Evolutionary conservation across 2,113 vertebrate genomes (phyloP), one percentile per base, ranked within the genome.

Genomic region (Ivindomyrus marchei): DNA sequence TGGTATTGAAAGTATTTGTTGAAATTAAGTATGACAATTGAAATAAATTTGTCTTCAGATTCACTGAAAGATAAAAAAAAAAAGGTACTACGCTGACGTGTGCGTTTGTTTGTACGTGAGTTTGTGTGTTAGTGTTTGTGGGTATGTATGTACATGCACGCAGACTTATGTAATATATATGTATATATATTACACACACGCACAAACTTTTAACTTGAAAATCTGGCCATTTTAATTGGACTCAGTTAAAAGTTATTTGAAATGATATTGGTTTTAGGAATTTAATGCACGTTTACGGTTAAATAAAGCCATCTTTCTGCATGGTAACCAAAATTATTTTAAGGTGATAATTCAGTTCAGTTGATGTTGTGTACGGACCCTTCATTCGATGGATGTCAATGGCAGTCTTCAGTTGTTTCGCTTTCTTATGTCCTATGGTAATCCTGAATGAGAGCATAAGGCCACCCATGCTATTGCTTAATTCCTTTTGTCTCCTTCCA

Each of bases 251-350:
- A 42, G 31, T 88, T 85, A 85, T 45, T 89, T 89, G 31, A 56
- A 62, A 36, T 85, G 53, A 9, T 42, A 17, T 50, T 87, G 45
- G 27, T 90, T 87, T 42, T 39, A 13, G 21, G 52, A 85, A 27
- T 85, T 86, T 80, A 46, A 74, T 90, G 89, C 89, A 90, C 66
- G 89, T 88, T 90, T 85, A 85, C 62, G 58, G 50, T 89, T 45
- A 39, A 89, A 90, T 88, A 53, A 88, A 80, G 89, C 66, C 89
- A 88, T 90, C 89, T 90, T 52, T 90, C 89, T 90, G 89, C 89
- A 90, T 90, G 89, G 89, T 36, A 85, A 88, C 31, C 85, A 21
- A n/a, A 66, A 87, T 50, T 53, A 46, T 66, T 49, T 88, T 52
- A 46, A 46, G 11, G 49, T 85, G 84, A 87, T 90, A 4, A 50